These are phyloP conservation scores for Ochropleura leucogaster DNA, from an alignment of 2,888 invertebrate species.

Conservation along the genomic window DNA sequence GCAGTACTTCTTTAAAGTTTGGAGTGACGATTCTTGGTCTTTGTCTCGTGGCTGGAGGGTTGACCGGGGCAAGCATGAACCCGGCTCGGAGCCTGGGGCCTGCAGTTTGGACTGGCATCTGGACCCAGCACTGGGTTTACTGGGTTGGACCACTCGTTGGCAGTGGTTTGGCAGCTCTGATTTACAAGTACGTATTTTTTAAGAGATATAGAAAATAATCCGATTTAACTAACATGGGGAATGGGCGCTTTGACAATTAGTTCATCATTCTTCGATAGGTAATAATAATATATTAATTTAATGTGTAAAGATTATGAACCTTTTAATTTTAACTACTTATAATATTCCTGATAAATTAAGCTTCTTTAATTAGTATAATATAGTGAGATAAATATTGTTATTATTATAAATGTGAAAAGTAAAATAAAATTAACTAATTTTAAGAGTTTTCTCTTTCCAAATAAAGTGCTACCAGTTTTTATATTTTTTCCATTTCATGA, in stretches of 20 bases:
- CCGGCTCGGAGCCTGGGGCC: conserved; percentile 93
- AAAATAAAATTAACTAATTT: neutral
- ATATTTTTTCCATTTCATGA: neutral
- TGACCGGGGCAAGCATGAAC: conserved; percentile 94
- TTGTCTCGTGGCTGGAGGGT: conserved; percentile 92
- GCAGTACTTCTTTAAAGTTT: conserved; percentile 92
- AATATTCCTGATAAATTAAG: neutral
- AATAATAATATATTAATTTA: neutral
- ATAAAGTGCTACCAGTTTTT: neutral
- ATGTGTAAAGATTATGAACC: neutral
- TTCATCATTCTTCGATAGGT: neutral
- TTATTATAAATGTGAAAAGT: neutral
- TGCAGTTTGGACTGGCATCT: conserved; percentile 92
- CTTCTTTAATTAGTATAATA: neutral
- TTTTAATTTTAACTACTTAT: neutral
- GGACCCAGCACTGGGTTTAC: conserved; percentile 93
- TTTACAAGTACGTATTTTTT: conserved; percentile 78
- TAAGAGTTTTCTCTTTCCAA: neutral
- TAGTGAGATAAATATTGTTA: neutral
- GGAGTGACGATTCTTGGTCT: conserved; percentile 92
- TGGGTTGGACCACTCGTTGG: conserved; percentile 92
- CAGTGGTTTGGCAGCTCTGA: conserved; percentile 73
- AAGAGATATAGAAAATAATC: conserved; percentile 33
- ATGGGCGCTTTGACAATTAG: neutral
- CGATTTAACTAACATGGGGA: neutral